Percentiles rank a stretch among this genome's conserved stretches.
These are phyloP conservation scores for Melitaea athalia DNA, from an alignment of 2,888 invertebrate genomes.

Conservation along the genomic window DNA sequence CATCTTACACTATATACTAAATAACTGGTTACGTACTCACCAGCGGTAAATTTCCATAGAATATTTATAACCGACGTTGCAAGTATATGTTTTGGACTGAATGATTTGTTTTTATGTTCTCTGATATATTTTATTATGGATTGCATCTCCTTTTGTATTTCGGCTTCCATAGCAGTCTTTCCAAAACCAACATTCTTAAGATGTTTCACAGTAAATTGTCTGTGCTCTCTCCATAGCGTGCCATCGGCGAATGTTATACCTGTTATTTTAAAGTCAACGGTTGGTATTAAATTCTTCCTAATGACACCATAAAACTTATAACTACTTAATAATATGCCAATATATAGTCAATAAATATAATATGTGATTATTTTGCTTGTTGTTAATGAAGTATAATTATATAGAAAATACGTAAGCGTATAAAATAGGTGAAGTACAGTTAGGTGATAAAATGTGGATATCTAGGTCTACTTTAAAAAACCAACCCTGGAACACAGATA, in stretches of 20 bases:
- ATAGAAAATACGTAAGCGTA: no score
- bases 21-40: constrained; percentile 49
- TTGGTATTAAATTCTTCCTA: no score
- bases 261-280: constrained; percentile 44
- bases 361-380: no score
- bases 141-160: constrained; percentile 81
- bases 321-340: no score
- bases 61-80: constrained; percentile 86
- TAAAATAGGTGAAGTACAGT: no score
- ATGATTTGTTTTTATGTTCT: constrained; percentile 54
- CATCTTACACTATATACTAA: background rate
- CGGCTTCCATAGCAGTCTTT: constrained; percentile 82
- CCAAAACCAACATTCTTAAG: constrained; percentile 85
- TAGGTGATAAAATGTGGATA: no score
- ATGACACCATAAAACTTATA: no score
- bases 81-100: constrained; percentile 79
- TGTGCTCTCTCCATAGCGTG: constrained; percentile 84
- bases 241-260: constrained; percentile 88
- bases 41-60: constrained; percentile 87
- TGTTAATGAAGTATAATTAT: no score
- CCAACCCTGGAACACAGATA: no score
- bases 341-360: no score
- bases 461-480: no score
- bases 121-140: constrained; percentile 75
- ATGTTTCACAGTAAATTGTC: constrained; percentile 85